Evolutionary conservation across 2,113 vertebrate genomes (phyloP).

Genomic region (Lamprologus ornatipinnis): DNA sequence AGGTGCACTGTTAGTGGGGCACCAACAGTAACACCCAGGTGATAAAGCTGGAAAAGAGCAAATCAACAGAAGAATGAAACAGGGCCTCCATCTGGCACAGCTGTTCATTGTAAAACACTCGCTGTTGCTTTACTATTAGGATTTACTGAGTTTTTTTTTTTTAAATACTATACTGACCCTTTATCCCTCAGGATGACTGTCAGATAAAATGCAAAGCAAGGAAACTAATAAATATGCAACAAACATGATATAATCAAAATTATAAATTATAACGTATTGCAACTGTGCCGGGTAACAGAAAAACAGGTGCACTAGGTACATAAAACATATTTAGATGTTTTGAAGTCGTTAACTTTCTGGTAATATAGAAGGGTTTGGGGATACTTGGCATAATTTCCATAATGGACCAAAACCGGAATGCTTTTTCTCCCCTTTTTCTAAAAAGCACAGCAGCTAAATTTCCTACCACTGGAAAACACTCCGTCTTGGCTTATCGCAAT

Average conservation of each 20-base stretch:
- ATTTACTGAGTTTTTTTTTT: not conserved
- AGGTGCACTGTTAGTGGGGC: slow-evolving; percentile 70
- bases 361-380: not conserved
- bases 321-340: not conserved
- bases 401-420: not conserved
- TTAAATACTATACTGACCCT: not conserved
- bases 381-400: not conserved
- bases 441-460: slow-evolving; percentile 5
- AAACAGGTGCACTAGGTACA: not conserved
- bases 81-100: slow-evolving; percentile 16
- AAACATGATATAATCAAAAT: not conserved
- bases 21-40: slow-evolving; percentile 77
- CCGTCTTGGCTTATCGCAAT: slow-evolving; percentile 12
- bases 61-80: slow-evolving; percentile 16
- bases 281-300: not conserved
- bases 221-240: not conserved
- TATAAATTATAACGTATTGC: not conserved
- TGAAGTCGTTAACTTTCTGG: not conserved
- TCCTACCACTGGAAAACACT: not conserved
- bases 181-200: not conserved
- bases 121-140: not conserved
- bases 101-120: not conserved
- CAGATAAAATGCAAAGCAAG: not conserved
- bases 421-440: not conserved
- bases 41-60: slow-evolving; percentile 50